A percentile compares a stretch with the other conserved stretches of the same genome.
Evolutionary conservation across 2,113 vertebrate genomes (phyloP).

Genomic region (Odontesthes bonariensis): DNA sequence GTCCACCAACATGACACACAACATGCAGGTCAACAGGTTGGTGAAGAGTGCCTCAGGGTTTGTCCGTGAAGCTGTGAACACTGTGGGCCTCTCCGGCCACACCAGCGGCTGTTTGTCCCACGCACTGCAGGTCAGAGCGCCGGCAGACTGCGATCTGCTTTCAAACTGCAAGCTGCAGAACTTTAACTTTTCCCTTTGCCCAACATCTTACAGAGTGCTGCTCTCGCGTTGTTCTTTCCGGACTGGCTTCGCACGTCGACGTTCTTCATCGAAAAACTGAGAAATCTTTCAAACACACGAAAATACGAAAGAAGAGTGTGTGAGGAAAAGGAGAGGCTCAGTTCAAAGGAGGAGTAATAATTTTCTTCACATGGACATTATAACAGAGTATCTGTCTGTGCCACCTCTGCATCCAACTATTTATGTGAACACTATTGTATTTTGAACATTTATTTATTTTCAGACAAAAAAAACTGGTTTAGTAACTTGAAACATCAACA

Average conservation of each 20-base stretch:
- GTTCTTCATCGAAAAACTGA: constrained; percentile 50
- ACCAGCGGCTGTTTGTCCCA: constrained; percentile 83
- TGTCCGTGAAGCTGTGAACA: constrained; percentile 81
- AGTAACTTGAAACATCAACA: no score
- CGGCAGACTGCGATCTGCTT: background rate
- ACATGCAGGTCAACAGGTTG: constrained; percentile 23
- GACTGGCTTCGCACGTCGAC: constrained; percentile 76
- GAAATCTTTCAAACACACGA: background rate
- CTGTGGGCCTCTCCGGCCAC: constrained; percentile 79
- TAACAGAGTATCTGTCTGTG: background rate
- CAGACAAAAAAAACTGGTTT: no score
- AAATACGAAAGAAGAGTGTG: no score
- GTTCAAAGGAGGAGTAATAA: constrained; percentile 49
- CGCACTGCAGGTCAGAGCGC: constrained; percentile 78
- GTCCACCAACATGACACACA: constrained; percentile 80
- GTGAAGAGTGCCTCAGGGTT: constrained; percentile 71
- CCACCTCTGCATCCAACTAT: background rate
- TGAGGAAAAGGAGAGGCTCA: background rate
- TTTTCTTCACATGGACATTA: background rate
- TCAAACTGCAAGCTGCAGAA: background rate
- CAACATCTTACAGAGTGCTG: constrained; percentile 56
- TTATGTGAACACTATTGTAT: background rate
- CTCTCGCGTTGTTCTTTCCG: constrained; percentile 65
- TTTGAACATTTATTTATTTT: background rate
- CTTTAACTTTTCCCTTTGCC: background rate